phyloP scores from a whole-genome alignment of 2,797 vertebrate genomes.

The Hyperoplus lanceolatus region DNA sequence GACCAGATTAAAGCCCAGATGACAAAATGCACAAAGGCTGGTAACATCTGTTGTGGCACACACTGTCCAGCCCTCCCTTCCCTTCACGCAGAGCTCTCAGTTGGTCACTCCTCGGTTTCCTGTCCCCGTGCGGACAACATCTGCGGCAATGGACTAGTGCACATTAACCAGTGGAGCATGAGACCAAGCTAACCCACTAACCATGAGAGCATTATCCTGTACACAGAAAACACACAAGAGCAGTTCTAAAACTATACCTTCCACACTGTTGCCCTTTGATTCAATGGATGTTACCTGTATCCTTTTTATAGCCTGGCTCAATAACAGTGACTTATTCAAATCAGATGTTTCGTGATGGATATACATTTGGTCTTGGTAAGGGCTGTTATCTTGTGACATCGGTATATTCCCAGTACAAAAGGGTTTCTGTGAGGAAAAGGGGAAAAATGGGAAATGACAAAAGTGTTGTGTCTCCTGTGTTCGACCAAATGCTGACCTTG shows the following conservation, averaged over 20 bases:
- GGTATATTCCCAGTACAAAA: background rate
- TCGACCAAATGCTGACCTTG: constrained; percentile 16
- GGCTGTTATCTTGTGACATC: background rate
- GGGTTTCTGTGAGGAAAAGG: background rate
- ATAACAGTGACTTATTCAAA: constrained; percentile 6
- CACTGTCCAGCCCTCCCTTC: constrained; percentile 69
- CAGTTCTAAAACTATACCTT: constrained; percentile 30
- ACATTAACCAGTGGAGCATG: constrained; percentile 81
- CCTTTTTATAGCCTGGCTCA: background rate
- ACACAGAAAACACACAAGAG: constrained; percentile 30
- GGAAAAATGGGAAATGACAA: constrained; percentile 2
- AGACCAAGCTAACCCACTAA: constrained; percentile 70
- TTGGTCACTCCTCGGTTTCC: constrained; percentile 76
- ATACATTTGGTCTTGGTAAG: background rate
- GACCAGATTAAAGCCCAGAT: constrained; percentile 86
- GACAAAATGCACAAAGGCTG: constrained; percentile 78
- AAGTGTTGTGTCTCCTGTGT: constrained; percentile 15
- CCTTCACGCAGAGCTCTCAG: constrained; percentile 52
- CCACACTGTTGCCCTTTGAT: background rate
- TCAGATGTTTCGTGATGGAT: background rate
- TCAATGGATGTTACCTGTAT: background rate
- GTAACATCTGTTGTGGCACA: constrained; percentile 84
- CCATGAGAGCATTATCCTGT: constrained; percentile 54
- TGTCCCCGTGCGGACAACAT: constrained; percentile 79
- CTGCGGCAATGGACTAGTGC: constrained; percentile 81